Evolutionary conservation across 2,797 vertebrate species (phyloP).

Genomic region (Notamacropus eugenii): DNA sequence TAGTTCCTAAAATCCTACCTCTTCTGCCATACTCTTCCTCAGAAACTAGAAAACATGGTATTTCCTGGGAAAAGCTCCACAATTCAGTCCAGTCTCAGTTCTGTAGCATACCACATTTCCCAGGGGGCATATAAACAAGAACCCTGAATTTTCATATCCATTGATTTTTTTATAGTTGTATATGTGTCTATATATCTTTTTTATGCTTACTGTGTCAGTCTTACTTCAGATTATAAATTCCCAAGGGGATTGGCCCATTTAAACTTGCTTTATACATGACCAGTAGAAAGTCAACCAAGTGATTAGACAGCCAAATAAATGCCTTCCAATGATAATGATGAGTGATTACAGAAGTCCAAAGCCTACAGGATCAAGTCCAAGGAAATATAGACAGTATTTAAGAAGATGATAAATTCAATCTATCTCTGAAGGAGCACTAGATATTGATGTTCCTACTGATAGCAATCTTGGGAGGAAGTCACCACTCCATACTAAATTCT

Average conservation of each 20-base stretch:
- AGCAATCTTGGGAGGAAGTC: neutral
- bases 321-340: neutral
- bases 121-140: neutral
- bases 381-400: neutral
- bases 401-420: neutral
- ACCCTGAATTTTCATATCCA: neutral
- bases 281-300: neutral
- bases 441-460: neutral
- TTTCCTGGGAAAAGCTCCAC: constrained; percentile 8
- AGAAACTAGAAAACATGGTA: neutral
- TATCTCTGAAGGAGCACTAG: neutral
- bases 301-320: neutral
- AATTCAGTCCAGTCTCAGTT: neutral
- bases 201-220: neutral
- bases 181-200: neutral
- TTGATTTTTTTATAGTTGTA: neutral
- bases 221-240: constrained; percentile 1
- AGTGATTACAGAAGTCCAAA: neutral
- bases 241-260: neutral
- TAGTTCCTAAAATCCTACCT: constrained; percentile 20
- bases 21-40: neutral
- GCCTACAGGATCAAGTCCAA: neutral
- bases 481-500: neutral
- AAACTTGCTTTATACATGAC: neutral
- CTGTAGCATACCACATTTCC: neutral